A percentile compares a stretch with the other conserved stretches of the same genome.
phyloP scores from a whole-genome alignment of 2,797 vertebrate genomes.

The Molossus molossus region DNA sequence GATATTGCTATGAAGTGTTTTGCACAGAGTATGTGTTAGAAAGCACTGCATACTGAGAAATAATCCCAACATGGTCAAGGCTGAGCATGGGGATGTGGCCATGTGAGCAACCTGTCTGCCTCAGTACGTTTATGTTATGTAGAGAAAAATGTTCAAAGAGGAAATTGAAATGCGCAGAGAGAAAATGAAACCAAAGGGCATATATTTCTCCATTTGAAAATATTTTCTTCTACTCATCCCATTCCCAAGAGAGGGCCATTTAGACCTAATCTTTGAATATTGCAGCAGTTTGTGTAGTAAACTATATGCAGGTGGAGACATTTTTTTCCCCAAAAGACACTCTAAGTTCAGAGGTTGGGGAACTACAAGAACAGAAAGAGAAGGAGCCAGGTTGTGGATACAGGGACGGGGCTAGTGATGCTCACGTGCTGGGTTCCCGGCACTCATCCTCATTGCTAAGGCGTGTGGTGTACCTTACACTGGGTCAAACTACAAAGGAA shows the following conservation, averaged over 20 bases:
- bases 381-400: background rate
- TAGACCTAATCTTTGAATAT: conserved; percentile 30
- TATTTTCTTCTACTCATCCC: conserved; percentile 2
- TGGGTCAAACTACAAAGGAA: background rate
- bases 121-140: background rate
- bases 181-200: background rate
- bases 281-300: background rate
- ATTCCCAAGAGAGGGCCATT: background rate
- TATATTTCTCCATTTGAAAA: background rate
- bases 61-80: background rate
- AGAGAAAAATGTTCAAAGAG: background rate
- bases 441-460: background rate
- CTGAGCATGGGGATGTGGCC: background rate
- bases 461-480: background rate
- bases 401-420: background rate
- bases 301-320: background rate
- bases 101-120: background rate
- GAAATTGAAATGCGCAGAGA: background rate
- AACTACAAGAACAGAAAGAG: background rate
- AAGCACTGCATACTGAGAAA: background rate
- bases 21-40: background rate
- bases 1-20: background rate
- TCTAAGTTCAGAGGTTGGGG: background rate
- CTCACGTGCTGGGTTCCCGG: background rate
- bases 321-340: background rate